phyloP scores from a whole-genome alignment of 2,113 vertebrate genomes.

The Nanger granti region DNA sequence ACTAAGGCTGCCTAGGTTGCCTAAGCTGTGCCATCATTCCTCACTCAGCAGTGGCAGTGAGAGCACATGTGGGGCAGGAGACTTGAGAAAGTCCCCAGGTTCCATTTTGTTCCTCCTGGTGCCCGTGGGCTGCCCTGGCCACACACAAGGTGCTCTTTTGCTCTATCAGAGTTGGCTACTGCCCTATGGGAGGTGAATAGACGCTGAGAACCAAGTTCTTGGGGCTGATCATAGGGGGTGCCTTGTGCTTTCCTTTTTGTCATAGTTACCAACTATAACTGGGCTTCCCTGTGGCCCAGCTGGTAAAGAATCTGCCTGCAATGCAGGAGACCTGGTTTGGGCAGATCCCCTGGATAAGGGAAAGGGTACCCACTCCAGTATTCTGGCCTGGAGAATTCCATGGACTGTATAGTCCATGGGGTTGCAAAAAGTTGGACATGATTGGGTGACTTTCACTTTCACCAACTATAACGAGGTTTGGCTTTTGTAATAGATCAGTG shows the following conservation, averaged over 20 bases:
- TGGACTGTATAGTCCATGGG: background rate
- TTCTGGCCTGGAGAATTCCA: background rate
- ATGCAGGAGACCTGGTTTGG: background rate
- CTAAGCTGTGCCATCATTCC: fast-evolving
- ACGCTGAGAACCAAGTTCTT: background rate
- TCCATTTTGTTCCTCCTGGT: background rate
- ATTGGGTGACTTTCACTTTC: background rate
- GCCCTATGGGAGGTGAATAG: background rate
- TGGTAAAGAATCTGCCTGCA: background rate
- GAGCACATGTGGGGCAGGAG: background rate
- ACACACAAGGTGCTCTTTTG: background rate
- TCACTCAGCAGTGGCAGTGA: background rate
- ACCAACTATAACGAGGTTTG: background rate
- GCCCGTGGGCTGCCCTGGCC: background rate
- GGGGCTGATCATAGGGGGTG: background rate
- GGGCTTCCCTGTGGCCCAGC: background rate
- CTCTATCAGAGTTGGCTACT: background rate
- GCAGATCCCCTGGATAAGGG: background rate
- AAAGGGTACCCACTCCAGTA: background rate
- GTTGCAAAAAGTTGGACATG: background rate
- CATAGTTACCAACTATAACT: background rate
- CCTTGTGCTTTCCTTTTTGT: background rate
- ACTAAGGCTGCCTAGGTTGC: background rate
- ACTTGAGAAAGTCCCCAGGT: background rate
- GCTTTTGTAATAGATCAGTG: background rate